These are phyloP conservation scores for Drosophila multiciliata DNA, from an alignment of 2,888 invertebrate species.

Conservation along the genomic window DNA sequence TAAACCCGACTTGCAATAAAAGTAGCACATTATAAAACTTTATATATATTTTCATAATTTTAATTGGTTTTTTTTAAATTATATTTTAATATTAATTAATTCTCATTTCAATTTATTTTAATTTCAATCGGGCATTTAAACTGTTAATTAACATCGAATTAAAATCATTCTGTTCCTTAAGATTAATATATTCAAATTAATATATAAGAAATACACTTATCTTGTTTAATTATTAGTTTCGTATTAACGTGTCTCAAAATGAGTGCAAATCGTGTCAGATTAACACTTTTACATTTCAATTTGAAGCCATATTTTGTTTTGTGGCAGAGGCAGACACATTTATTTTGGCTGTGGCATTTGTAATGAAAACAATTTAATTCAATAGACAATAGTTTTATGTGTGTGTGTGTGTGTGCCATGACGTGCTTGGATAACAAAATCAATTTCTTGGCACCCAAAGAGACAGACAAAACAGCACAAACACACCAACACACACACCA, in stretches of 20 bases:
- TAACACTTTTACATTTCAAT: conserved; percentile 15
- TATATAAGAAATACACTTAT: background rate
- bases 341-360: conserved; percentile 68
- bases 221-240: too few relatives aligned
- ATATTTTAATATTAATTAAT: background rate
- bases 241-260: background rate
- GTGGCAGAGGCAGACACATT: conserved; percentile 39
- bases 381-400: conserved; percentile 73
- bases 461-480: conserved; percentile 10
- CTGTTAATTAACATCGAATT: background rate
- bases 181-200: background rate
- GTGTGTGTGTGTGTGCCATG: conserved; percentile 50
- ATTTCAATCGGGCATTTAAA: background rate
- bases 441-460: conserved; percentile 59
- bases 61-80: too few relatives aligned
- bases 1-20: background rate
- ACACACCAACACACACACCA: conserved; percentile 8
- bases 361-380: conserved; percentile 80
- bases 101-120: background rate
- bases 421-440: conserved; percentile 78
- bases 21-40: background rate
- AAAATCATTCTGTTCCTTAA: too few relatives aligned
- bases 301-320: conserved; percentile 9
- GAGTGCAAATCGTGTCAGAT: background rate
- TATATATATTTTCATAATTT: background rate